Base-by-base conservation (phyloP, 23 tunicate genomes). In the Halocynthia aurantium region DNA sequence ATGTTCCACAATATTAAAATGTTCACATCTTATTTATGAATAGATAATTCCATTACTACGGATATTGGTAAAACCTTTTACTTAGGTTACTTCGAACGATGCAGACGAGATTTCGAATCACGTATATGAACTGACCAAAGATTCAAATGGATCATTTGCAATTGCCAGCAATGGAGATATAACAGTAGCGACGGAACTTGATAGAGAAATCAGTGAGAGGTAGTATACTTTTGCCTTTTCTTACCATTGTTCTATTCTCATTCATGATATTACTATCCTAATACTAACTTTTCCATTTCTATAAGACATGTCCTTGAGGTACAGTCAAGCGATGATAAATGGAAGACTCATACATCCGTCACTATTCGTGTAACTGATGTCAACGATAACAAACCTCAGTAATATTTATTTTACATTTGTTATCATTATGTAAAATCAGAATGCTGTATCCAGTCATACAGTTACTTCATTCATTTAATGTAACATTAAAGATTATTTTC, bases 351-450 rank as follows among this genome's bases (percentile, higher is more conserved):
- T 53, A 85, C 97, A 20, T 76, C 90, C 15, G 72, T 90, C 15
- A 54, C 61, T 8, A 63, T 90, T 17, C 71, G 64, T 31, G 83
- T 90, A 7, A 72, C 72, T 8, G 85, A 90, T 72, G 72, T 77
- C 8, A 90, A 90, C 76, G 97, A 90, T 66, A 90, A 90, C 70
- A 71, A 76, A 10, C 97, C 97, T 55, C 73, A 53, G 87, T 87
- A 50, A 31, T 31, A 31, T 31, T 31, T 31, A 31, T 31, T 31
- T 31, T 31, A 31, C 44, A 31, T 31, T 31, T 31, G 44, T 31
- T 31, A 31, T 31, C 44, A 31, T 31, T 31, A 31, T 31, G 44
- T 31, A 31, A 31, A 31, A 31, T 31, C 4, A 31, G 44, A 31
- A 31, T 31, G 44, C 44, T 31, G 44, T 31, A 31, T 31, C 44